phyloP scores from a whole-genome alignment of 2,888 invertebrate genomes.

The Zaprionus obscuricornis region DNA sequence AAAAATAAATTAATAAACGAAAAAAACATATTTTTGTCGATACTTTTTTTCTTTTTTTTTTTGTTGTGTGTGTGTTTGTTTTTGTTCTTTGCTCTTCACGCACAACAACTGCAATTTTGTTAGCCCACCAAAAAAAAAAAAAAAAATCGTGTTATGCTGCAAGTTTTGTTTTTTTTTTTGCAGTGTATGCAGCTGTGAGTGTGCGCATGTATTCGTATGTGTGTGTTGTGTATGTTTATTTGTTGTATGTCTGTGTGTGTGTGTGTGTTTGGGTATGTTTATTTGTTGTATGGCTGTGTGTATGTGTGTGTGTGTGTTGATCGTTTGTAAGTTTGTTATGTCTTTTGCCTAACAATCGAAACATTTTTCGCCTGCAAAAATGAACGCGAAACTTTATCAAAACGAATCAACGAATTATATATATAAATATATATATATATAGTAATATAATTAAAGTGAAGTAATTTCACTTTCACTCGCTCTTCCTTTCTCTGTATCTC shows the following conservation, averaged over 20 bases:
- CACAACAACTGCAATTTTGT: slow-evolving; percentile 54
- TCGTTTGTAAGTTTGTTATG: slow-evolving; percentile 3
- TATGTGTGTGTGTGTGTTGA: background rate
- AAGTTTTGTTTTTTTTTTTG: slow-evolving; percentile 9
- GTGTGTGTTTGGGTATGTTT: background rate
- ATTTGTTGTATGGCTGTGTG: background rate
- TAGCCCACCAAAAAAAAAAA: too few relatives aligned
- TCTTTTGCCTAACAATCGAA: slow-evolving; percentile 26
- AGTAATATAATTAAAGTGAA: too few relatives aligned
- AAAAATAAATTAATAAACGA: slow-evolving; percentile 84
- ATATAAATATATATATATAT: too few relatives aligned
- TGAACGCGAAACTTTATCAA: slow-evolving; percentile 26
- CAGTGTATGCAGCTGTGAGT: slow-evolving; percentile 9
- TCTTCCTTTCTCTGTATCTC: slow-evolving; percentile 10
- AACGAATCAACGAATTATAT: slow-evolving; percentile 56
- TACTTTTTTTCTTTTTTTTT: slow-evolving; percentile 42
- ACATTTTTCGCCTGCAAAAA: slow-evolving; percentile 9
- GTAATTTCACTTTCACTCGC: slow-evolving; percentile 15
- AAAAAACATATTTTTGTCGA: slow-evolving; percentile 80
- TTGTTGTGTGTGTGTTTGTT: slow-evolving; percentile 37
- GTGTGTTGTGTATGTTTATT: background rate
- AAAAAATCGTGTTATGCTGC: slow-evolving; percentile 38
- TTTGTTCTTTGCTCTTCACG: slow-evolving; percentile 42
- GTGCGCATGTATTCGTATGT: background rate
- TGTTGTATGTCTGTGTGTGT: background rate